Evolutionary conservation across 2,888 invertebrate genomes (phyloP), one percentile per base, ranked within the genome.

Genomic region (Drosophila ustulata): DNA sequence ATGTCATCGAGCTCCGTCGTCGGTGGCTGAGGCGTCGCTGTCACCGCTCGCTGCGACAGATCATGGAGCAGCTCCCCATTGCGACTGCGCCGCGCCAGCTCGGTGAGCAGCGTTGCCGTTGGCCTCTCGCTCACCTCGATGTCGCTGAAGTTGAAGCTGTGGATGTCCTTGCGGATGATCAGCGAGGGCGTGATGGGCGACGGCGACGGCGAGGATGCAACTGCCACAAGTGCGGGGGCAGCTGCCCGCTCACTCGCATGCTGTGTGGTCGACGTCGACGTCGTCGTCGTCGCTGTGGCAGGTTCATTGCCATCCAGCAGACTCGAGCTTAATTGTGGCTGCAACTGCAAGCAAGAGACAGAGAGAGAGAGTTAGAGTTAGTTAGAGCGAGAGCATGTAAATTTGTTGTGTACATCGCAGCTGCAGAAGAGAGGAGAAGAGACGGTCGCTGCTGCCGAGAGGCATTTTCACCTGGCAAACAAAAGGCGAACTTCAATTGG

Each of bases 1-100:
- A 98, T 94, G 93, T 98, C 98, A 93, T 96, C 95, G 85, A 97
- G 93, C 82, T 94, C 95, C 78, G 96, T 95, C 76, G 95, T 94
- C 70, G 94, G 94, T 66, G 95, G 94, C 82, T 94, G 92, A 34
- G 92, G 92, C 78, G 92, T 93, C 67, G 92, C 92, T 32, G 93
- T 92, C 52, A 92, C 92, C 52, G 92, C 92, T 37, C 91, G 87
- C 67, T 92, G 92, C 55, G 91, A 91, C 47, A 92, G 78, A 85
- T 92, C 92, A 72, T 90, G 90, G 73, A 92, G 71, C 75, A 91
- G 80, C 69, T 91, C 92, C 25, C 92, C 91, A 56, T 92, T 92
- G 4, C 92, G 90, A 58, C 91, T 89, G 47, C 91, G 90, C 1
- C 92, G 82, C 1, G 90, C 92, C 37, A 91, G 63, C 66, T 91